Evolutionary conservation across 1,140 invertebrate genomes (phyloP).

Genomic region (Arctopsyche grandis): DNA sequence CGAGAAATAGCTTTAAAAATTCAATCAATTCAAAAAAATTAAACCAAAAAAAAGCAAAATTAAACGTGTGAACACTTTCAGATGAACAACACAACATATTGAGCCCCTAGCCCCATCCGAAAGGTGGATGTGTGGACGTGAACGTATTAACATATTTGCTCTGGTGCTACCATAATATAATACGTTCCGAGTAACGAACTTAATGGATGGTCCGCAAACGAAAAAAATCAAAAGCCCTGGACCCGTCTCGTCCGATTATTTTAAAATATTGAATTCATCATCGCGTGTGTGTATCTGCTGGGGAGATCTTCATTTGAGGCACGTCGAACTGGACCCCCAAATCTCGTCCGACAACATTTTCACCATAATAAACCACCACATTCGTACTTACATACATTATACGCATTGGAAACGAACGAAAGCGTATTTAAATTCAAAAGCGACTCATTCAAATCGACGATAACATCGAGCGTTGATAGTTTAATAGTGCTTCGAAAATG

Average conservation of each 20-base stretch:
- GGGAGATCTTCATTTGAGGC: conserved; percentile 29
- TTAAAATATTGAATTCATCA: conserved; percentile 47
- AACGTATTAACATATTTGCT: conserved; percentile 40
- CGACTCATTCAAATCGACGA: not conserved
- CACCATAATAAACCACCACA: not conserved
- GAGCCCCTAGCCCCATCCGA: no score
- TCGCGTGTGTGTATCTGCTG: conserved; percentile 24
- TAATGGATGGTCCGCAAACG: conserved; percentile 24
- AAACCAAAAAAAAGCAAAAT: no score
- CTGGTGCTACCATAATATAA: conserved; percentile 34
- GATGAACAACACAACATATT: no score
- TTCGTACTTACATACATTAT: not conserved
- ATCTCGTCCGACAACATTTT: not conserved
- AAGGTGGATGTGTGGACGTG: not conserved
- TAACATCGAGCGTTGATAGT: conserved; percentile 19
- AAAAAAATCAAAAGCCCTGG: conserved; percentile 20
- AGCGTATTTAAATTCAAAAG: not conserved
- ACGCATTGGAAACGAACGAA: no score
- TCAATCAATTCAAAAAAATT: no score
- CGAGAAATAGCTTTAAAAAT: no score
- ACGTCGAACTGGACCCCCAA: not conserved
- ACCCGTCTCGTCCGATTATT: conserved; percentile 37
- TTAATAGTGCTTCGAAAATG: not conserved
- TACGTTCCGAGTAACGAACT: conserved; percentile 37
- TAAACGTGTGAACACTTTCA: no score